A percentile compares a stretch with the other conserved stretches of the same genome.
Evolutionary conservation across 2,888 invertebrate species (phyloP).

Genomic region (Spicauda simplicius): DNA sequence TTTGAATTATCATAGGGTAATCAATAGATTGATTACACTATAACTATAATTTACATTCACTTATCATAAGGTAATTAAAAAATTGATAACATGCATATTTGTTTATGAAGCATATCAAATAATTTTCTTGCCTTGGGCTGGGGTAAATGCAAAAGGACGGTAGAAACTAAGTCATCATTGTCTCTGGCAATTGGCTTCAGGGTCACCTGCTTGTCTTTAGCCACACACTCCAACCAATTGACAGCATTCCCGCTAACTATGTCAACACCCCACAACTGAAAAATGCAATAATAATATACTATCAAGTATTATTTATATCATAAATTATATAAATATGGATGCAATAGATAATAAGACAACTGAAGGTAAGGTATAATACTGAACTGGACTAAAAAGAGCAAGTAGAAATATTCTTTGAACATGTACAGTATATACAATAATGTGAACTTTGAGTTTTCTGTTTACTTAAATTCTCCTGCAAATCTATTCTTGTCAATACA

Average conservation of each 20-base stretch:
- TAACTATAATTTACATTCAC: too few relatives aligned
- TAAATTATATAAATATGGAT: too few relatives aligned
- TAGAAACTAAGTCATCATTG: slow-evolving; percentile 74
- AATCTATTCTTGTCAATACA: neutral
- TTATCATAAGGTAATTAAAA: too few relatives aligned
- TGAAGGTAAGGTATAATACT: too few relatives aligned
- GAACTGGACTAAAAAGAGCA: too few relatives aligned
- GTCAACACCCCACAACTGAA: slow-evolving; percentile 80
- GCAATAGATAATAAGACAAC: too few relatives aligned
- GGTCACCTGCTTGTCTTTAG: slow-evolving; percentile 74
- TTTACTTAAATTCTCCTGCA: neutral
- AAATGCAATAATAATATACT: slow-evolving; percentile 20
- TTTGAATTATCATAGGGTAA: too few relatives aligned
- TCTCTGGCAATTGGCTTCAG: slow-evolving; percentile 76
- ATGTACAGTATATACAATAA: too few relatives aligned
- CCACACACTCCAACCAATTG: slow-evolving; percentile 85
- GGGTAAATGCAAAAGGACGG: slow-evolving; percentile 75
- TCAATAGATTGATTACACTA: too few relatives aligned
- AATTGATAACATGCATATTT: too few relatives aligned
- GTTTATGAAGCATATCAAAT: too few relatives aligned
- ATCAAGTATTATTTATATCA: neutral
- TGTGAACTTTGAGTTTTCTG: neutral
- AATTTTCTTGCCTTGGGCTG: slow-evolving; percentile 59
- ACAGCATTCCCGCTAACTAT: slow-evolving; percentile 81
- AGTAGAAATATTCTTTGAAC: too few relatives aligned